Base-by-base conservation (phyloP, 2,888 invertebrate genomes). In the Amphipoea oculea region DNA sequence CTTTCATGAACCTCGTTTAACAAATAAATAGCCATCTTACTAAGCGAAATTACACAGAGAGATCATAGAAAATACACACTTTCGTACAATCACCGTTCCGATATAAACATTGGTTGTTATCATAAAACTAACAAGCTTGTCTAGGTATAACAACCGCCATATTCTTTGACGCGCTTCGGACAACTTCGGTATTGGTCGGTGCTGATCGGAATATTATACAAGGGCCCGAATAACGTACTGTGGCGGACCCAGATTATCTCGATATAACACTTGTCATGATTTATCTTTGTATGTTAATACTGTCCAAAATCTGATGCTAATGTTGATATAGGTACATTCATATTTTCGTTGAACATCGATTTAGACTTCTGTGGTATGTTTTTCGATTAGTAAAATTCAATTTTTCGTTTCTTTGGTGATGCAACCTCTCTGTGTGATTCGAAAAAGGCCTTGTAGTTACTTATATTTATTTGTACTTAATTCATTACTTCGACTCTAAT, bases 131-230 rank as follows among this genome's bases (percentile, higher is more conserved):
- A 92, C 90, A 92, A 92, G 90, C 88, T 76, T 74, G 80, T 91
- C 90, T 88, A 82, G 84, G 84, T 88, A 80, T 85, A 81, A 83
- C 87, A 85, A 79, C 85, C 72, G 77, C 81, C 74, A 83, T 92
- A 91, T 88, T 92, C 91, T 89, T 89, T 88, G 89, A 84, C 89
- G 82, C 79, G 70, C 78, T 89, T 85, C 88, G 81, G 84, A 79
- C 86, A 90, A 84, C 89, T 90, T 87, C 89, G 79, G 81, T 72
- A 85, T 82, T 85, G 88, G 89, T 89, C 92, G 91, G 81, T 87
- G 86, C 78, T 88, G 91, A 94, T 94, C 88, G 92, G 90, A 92
- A 92, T 93, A 94, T 94, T 94, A 95, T 94, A 93, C 93, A 87
- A 89, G 89, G 89, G 88, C 86, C 87, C 83, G 83, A 89, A 86